Evolutionary conservation across 1,140 invertebrate species (phyloP), one percentile per base, ranked within the genome.

Genomic region (Orius laevigatus): DNA sequence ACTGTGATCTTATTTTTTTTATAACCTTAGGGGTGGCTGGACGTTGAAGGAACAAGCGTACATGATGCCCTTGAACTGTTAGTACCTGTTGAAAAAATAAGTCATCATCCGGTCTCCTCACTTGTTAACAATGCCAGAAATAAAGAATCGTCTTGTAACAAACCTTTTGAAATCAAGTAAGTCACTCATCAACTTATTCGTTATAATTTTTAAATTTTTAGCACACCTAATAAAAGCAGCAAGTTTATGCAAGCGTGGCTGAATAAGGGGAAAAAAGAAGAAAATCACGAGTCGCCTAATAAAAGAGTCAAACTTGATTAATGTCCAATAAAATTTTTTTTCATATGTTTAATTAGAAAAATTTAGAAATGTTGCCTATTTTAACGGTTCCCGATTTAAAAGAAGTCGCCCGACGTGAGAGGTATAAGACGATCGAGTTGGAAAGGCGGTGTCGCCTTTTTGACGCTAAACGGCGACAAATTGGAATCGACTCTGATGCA

Each of bases 41-140:
- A 84, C 58, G 71, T 67, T 56, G 70, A 70, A 46, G 61, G 71
- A 45, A 65, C 80, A 3, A 59, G 70, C 36, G 57, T 68, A 34
- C 61, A 70, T 10, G 64, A 73, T 60, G 75, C 75, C 3, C 49
- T 79, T 46, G 58, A 61, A 32, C 59, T 68, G 20, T 55, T 79
- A 12, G 68, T 66, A 54, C 72, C 75, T 19, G 58, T 67, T 2
- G 56, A 59, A 5, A 50, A 57, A 43, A 56, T 87, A 15, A 56
- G 61, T 14, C 81, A 74, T 73, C 74, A 88, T 61, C 71, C 72
- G 32, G 82, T 88, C 5, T 75, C 78, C 1, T 73, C 67, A 43
- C 49, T 65, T 43, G 83, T 88, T 0, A 85, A 85, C 59, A 82
- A 79, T 60, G 75, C 79, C 1, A 63, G 71, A 35, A 73, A 82